Percentiles rank a stretch among this genome's conserved stretches.
Evolutionary conservation across 2,888 invertebrate species (phyloP).

Genomic region (Ferdinandea cuprea): DNA sequence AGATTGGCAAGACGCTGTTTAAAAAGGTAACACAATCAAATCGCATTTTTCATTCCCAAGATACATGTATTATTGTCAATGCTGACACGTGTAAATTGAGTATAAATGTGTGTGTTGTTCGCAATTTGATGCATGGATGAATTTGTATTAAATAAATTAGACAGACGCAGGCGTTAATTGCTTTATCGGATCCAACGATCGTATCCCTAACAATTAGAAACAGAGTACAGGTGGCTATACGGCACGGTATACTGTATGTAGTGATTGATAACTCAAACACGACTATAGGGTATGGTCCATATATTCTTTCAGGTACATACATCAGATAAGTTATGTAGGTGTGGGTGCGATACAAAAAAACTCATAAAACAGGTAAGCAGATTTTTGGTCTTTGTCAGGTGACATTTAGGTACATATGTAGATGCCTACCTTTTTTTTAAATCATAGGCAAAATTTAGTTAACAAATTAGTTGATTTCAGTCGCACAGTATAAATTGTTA

Average conservation of each 20-base stretch:
- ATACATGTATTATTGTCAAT: neutral
- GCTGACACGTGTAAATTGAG: constrained; percentile 28
- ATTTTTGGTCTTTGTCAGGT: constrained; percentile 15
- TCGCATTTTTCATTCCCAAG: neutral
- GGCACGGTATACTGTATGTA: neutral
- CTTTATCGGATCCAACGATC: constrained; percentile 44
- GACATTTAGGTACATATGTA: no score
- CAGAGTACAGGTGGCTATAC: no score
- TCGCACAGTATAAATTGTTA: neutral
- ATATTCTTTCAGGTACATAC: neutral
- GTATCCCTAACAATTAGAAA: constrained; percentile 38
- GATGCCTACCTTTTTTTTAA: no score
- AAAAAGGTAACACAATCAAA: constrained; percentile 9
- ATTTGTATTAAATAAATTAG: constrained; percentile 2
- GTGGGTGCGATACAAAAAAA: neutral
- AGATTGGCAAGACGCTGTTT: neutral
- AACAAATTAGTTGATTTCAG: no score
- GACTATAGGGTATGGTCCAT: neutral
- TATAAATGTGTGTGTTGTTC: constrained; percentile 4
- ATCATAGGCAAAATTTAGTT: no score
- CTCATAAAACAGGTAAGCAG: neutral
- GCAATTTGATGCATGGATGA: constrained; percentile 5
- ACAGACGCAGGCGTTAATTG: constrained; percentile 49
- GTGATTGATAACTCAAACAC: constrained; percentile 23
- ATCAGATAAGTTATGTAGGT: neutral